These are phyloP conservation scores for Hemichromis elongatus DNA, from an alignment of 2,113 vertebrate species.

Conservation along the genomic window DNA sequence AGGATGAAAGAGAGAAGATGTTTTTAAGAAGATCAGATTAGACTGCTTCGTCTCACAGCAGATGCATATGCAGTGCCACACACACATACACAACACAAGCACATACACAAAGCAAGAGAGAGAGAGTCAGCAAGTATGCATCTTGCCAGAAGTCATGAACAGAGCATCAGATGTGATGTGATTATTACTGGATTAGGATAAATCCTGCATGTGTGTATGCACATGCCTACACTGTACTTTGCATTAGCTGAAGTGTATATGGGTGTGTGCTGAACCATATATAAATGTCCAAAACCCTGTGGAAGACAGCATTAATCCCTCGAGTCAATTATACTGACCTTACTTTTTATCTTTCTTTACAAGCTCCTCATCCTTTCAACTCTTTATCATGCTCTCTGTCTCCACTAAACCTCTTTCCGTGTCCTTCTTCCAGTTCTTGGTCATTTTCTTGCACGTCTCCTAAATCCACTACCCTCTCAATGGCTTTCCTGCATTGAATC, in stretches of 20 bases:
- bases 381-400: constrained; percentile 5
- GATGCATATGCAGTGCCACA: background rate
- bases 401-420: constrained; percentile 12
- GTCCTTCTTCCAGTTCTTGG: constrained; percentile 16
- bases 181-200: constrained; percentile 52
- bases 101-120: background rate
- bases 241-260: background rate
- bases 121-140: background rate
- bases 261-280: background rate
- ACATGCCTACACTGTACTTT: background rate
- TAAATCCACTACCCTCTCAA: constrained; percentile 41
- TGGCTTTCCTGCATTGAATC: constrained; percentile 18
- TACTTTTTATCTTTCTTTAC: constrained; percentile 22
- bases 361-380: constrained; percentile 19
- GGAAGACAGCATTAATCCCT: constrained; percentile 46
- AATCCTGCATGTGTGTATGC: constrained; percentile 28
- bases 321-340: constrained; percentile 30
- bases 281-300: constrained; percentile 22
- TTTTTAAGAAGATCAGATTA: constrained; percentile 36
- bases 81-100: background rate
- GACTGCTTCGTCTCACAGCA: constrained; percentile 10
- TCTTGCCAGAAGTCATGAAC: constrained; percentile 35
- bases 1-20: constrained; percentile 35
- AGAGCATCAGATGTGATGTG: constrained; percentile 53
- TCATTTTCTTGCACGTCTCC: background rate